phyloP scores from a whole-genome alignment of 2,113 vertebrate species.

The Herpetotheres cachinnans region DNA sequence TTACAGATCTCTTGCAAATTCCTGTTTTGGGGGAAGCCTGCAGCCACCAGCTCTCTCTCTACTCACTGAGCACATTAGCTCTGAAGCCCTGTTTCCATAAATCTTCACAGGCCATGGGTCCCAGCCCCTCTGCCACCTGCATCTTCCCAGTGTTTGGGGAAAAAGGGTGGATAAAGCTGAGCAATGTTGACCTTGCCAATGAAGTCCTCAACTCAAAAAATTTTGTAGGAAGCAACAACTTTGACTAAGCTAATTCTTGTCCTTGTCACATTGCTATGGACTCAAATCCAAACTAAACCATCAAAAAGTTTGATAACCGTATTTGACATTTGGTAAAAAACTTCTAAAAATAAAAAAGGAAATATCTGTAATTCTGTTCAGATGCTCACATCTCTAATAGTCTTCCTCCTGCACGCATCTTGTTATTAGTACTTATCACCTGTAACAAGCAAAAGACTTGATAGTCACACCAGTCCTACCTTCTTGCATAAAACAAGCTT shows the following conservation, averaged over 20 bases:
- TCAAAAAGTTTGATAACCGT: neutral
- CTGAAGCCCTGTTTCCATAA: neutral
- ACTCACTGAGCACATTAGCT: neutral
- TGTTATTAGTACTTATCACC: rapidly evolving
- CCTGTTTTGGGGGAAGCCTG: neutral
- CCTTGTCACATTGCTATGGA: neutral
- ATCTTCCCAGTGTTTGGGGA: neutral
- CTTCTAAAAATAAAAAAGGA: neutral
- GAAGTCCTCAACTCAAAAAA: neutral
- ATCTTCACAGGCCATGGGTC: rapidly evolving
- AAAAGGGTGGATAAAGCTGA: neutral
- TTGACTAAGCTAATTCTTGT: neutral
- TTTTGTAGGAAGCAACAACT: neutral
- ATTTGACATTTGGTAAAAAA: neutral
- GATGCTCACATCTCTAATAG: neutral
- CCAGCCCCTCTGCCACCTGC: no score
- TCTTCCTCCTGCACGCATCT: neutral
- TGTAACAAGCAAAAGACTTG: neutral
- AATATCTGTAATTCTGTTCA: neutral
- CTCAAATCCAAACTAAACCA: neutral
- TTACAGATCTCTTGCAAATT: neutral
- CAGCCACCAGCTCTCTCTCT: neutral
- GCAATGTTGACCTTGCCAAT: neutral
- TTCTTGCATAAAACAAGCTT: neutral
- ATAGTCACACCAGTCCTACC: rapidly evolving